Evolutionary conservation across 64 coral and sea anemone genomes (phyloP).

Genomic region (Acropora yongei): DNA sequence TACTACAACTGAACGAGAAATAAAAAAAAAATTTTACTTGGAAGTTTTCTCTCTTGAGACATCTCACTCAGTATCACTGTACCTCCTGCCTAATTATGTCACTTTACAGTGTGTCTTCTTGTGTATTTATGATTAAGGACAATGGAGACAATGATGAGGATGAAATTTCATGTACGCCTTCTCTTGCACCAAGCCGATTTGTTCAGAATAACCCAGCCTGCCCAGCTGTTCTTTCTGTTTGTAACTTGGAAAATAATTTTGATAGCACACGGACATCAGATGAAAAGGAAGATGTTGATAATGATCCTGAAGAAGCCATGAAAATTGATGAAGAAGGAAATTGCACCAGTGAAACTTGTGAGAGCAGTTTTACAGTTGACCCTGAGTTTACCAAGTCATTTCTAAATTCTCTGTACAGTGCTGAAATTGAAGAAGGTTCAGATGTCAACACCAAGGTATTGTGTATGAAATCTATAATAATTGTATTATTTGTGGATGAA

Average conservation of each 20-base stretch:
- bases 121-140: slow-evolving; percentile 25
- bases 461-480: background rate
- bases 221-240: background rate
- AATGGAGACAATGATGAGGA: slow-evolving; percentile 49
- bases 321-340: background rate
- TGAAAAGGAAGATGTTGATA: background rate
- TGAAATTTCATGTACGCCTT: slow-evolving; percentile 79
- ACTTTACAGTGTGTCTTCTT: too few relatives aligned
- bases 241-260: background rate
- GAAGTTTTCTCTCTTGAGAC: too few relatives aligned
- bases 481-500: too few relatives aligned
- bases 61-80: too few relatives aligned
- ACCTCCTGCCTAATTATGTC: too few relatives aligned
- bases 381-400: slow-evolving; percentile 71
- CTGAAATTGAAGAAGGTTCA: slow-evolving; percentile 51
- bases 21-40: too few relatives aligned
- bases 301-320: background rate
- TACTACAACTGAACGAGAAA: too few relatives aligned
- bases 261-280: background rate
- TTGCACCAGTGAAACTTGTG: background rate
- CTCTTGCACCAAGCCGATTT: slow-evolving; percentile 79
- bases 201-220: slow-evolving; percentile 19
- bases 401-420: slow-evolving; percentile 73
- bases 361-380: background rate
- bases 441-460: background rate